Percentiles rank a stretch among this genome's conserved stretches.
These are phyloP conservation scores for Mythimna impura DNA, from an alignment of 2,888 invertebrate species.

Conservation along the genomic window DNA sequence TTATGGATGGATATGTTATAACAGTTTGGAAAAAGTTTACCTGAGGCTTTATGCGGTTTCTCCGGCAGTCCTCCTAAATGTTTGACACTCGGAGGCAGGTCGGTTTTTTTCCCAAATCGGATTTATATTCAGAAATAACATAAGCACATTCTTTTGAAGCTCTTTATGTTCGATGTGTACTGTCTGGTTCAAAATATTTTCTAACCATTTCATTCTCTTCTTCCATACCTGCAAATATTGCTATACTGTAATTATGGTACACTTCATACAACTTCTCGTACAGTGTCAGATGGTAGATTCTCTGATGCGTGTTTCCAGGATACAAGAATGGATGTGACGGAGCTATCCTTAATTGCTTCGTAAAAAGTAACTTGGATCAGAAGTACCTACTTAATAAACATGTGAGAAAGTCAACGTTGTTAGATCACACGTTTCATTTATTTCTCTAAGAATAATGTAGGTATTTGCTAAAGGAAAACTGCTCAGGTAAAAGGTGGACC, in stretches of 20 bases:
- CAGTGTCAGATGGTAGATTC: slow-evolving; percentile 64
- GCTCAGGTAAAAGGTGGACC: no score
- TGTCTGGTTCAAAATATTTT: slow-evolving; percentile 65
- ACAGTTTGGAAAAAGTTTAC: slow-evolving; percentile 63
- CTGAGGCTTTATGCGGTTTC: slow-evolving; percentile 74
- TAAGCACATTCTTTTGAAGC: no score
- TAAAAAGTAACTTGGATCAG: slow-evolving; percentile 47
- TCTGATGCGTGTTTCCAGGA: slow-evolving; percentile 42
- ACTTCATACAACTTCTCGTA: slow-evolving; percentile 69
- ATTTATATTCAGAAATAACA: slow-evolving; percentile 73
- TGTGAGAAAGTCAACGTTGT: slow-evolving; percentile 57
- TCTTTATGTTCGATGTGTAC: slow-evolving; percentile 41
- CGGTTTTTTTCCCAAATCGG: slow-evolving; percentile 60
- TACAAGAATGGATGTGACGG: slow-evolving; percentile 72
- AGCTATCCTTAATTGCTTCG: slow-evolving; percentile 41
- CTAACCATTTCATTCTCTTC: slow-evolving; percentile 55
- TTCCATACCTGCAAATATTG: slow-evolving; percentile 21
- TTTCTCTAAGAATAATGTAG: no score
- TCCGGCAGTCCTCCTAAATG: slow-evolving; percentile 83
- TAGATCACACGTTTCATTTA: slow-evolving; percentile 64
- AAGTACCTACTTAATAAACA: no score
- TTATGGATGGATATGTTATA: no score
- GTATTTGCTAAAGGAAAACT: no score
- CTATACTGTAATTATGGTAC: slow-evolving; percentile 52
- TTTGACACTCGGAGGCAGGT: slow-evolving; percentile 80